phyloP scores from a whole-genome alignment of 2,888 invertebrate species.

The Trissolcus brochymenae region DNA sequence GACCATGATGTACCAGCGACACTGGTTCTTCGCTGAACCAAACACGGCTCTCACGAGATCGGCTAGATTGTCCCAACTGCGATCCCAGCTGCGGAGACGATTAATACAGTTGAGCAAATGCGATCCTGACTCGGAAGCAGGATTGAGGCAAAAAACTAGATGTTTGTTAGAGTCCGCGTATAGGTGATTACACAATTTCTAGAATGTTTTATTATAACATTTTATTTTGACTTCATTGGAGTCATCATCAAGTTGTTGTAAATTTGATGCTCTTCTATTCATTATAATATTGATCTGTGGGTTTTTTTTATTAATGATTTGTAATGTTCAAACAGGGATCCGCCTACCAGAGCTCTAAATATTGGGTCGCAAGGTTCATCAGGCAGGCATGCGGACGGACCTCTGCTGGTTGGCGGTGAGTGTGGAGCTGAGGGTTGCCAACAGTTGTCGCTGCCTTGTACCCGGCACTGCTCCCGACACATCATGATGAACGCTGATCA shows the following conservation, averaged over 20 bases:
- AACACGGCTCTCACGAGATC: conserved; percentile 68
- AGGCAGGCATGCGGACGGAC: conserved; percentile 64
- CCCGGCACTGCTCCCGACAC: conserved; percentile 89
- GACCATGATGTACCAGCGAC: conserved; percentile 73
- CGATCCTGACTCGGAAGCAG: conserved; percentile 67
- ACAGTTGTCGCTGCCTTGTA: conserved; percentile 83
- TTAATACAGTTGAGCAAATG: conserved; percentile 76
- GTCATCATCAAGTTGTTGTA: no score
- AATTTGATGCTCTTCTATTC: no score
- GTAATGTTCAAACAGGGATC: conserved; percentile 59
- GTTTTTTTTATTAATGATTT: no score
- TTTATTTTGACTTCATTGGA: no score
- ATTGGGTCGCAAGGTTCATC: conserved; percentile 53
- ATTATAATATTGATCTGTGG: no score
- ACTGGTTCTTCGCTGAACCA: conserved; percentile 75
- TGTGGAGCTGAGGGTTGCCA: conserved; percentile 74
- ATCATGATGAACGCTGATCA: conserved; percentile 91
- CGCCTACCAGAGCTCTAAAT: conserved; percentile 59
- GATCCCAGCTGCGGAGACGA: conserved; percentile 77
- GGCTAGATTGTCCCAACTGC: conserved; percentile 70
- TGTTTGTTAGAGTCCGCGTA: conserved; percentile 65
- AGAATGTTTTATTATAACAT: no score
- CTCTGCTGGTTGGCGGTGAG: conserved; percentile 68
- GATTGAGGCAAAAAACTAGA: conserved; percentile 66
- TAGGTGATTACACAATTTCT: no score